A percentile compares a stretch with the other conserved stretches of the same genome.
Evolutionary conservation across 2,888 invertebrate genomes (phyloP).

Genomic region (Apamea anceps): DNA sequence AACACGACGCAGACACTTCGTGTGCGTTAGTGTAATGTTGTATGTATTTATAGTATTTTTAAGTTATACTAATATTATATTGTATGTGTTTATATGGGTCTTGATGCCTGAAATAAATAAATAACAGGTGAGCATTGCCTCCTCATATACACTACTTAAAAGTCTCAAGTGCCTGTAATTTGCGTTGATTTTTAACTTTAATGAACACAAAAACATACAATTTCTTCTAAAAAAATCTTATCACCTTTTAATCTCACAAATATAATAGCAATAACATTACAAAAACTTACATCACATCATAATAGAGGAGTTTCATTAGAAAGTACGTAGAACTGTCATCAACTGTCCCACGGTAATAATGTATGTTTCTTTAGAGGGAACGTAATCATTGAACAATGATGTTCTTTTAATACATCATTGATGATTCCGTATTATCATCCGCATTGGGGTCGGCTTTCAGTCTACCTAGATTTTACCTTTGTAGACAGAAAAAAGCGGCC

Average conservation of each 20-base stretch:
- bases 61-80: too few relatives aligned
- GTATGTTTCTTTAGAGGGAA: slow-evolving; percentile 16
- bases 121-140: too few relatives aligned
- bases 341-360: slow-evolving; percentile 40
- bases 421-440: slow-evolving; percentile 15
- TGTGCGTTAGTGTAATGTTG: too few relatives aligned
- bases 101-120: too few relatives aligned
- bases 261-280: slow-evolving; percentile 6
- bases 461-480: slow-evolving; percentile 13
- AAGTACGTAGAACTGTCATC: slow-evolving; percentile 27
- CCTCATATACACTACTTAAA: too few relatives aligned
- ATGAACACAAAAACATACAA: not conserved
- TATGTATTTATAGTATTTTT: too few relatives aligned
- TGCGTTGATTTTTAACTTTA: not conserved
- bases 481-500: not conserved
- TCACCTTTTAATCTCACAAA: not conserved
- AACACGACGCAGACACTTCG: too few relatives aligned
- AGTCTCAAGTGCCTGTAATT: not conserved
- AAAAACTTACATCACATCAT: slow-evolving; percentile 47
- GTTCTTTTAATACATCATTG: slow-evolving; percentile 43
- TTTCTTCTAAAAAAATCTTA: not conserved
- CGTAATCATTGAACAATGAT: slow-evolving; percentile 48
- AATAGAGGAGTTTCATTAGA: slow-evolving; percentile 45
- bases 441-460: slow-evolving; percentile 34
- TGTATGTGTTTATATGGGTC: too few relatives aligned